phyloP scores from a whole-genome alignment of 1,140 invertebrate genomes.

The Vanessa atalanta region DNA sequence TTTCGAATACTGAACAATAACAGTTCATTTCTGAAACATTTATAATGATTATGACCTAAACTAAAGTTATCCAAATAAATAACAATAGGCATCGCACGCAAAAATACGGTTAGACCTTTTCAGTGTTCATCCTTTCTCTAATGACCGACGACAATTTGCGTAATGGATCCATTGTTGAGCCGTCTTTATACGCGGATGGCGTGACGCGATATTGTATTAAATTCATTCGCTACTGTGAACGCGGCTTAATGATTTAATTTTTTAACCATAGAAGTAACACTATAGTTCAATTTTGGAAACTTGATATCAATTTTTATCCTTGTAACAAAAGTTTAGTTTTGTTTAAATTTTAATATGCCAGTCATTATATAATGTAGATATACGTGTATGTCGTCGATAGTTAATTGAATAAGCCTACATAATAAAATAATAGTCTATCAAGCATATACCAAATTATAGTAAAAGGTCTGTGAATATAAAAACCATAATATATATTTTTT shows the following conservation, averaged over 20 bases:
- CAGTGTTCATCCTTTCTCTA: constrained; percentile 33
- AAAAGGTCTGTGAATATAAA: neutral
- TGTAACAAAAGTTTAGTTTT: no score
- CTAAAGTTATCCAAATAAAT: constrained; percentile 30
- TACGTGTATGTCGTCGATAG: no score
- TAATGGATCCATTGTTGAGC: constrained; percentile 72
- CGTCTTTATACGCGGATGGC: constrained; percentile 64
- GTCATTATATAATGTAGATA: no score
- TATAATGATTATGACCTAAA: neutral
- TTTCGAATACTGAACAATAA: neutral
- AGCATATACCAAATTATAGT: no score
- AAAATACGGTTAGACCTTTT: constrained; percentile 62
- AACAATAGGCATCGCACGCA: constrained; percentile 61
- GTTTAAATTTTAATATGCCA: no score
- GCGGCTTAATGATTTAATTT: neutral
- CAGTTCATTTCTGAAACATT: neutral
- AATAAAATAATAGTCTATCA: no score
- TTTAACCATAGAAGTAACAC: neutral
- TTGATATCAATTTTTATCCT: no score
- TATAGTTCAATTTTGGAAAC: neutral
- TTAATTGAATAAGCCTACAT: no score
- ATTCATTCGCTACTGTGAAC: constrained; percentile 47
- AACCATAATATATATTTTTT: neutral
- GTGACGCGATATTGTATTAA: constrained; percentile 50
- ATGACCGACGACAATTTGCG: constrained; percentile 64